Evolutionary conservation across 2,888 invertebrate species (phyloP).

Genomic region (Oconnorella tubifera): DNA sequence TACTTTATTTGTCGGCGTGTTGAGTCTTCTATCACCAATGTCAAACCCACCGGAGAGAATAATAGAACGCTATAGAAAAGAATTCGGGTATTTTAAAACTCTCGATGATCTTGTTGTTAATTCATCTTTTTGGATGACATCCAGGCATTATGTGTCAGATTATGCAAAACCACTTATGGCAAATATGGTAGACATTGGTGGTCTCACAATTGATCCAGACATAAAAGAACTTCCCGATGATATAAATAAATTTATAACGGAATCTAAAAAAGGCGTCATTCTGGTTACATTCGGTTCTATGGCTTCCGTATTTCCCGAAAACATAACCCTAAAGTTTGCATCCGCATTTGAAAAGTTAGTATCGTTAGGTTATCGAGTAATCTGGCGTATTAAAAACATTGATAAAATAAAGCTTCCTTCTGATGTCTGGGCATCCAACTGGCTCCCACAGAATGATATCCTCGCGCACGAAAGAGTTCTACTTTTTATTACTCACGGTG

Average conservation of each 20-base stretch:
- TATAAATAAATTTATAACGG: conserved; percentile 3
- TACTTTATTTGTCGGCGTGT: too few relatives aligned
- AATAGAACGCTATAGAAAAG: conserved; percentile 11
- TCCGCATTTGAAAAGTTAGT: conserved; percentile 12
- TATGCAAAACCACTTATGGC: conserved; percentile 11
- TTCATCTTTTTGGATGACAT: too few relatives aligned
- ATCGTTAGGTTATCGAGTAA: conserved; percentile 7
- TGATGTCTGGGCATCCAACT: too few relatives aligned
- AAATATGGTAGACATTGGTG: conserved; percentile 19
- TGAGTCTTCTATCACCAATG: too few relatives aligned
- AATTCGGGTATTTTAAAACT: conserved; percentile 16
- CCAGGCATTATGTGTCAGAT: conserved; percentile 21
- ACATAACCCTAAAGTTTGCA: conserved; percentile 5
- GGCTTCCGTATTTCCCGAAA: conserved; percentile 1
- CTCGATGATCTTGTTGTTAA: conserved; percentile 16
- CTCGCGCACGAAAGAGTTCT: conserved; percentile 1
- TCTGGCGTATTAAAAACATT: conserved; percentile 21
- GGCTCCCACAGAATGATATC: conserved; percentile 24
- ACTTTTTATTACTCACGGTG: conserved; percentile 24
- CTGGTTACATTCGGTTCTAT: conserved; percentile 22
- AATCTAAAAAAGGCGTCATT: conserved; percentile 7
- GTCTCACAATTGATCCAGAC: conserved; percentile 1
- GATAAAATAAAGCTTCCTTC: too few relatives aligned
- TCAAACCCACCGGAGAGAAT: conserved; percentile 8
- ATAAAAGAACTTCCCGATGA: conserved; percentile 9